Conservation (phyloP, 2,888 invertebrate species). For the Drosophila testacea region DNA sequence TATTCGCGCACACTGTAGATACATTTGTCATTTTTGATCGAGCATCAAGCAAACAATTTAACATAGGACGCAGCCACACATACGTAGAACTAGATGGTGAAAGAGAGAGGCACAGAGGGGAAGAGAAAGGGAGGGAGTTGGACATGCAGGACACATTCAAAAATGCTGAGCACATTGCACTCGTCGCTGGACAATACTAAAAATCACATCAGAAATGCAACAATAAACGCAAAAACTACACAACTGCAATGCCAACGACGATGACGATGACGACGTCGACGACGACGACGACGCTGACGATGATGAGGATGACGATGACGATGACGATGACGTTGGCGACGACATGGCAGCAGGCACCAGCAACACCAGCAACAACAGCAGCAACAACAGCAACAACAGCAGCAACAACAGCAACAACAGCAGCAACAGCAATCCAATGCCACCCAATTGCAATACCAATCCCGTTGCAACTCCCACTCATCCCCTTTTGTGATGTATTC, state of each 20-base stretch:
- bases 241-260: slow-evolving; percentile 51
- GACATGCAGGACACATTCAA: slow-evolving; percentile 62
- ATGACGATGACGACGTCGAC: slow-evolving; percentile 36
- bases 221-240: slow-evolving; percentile 81
- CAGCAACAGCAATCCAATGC: slow-evolving; percentile 23
- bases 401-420: slow-evolving; percentile 19
- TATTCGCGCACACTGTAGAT: slow-evolving; percentile 53
- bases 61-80: slow-evolving; percentile 51
- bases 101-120: background rate
- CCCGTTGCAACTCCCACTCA: slow-evolving; percentile 22
- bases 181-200: slow-evolving; percentile 81
- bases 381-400: slow-evolving; percentile 21
- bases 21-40: slow-evolving; percentile 82
- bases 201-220: slow-evolving; percentile 82
- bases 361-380: slow-evolving; percentile 27
- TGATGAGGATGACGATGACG: slow-evolving; percentile 33
- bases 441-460: slow-evolving; percentile 41
- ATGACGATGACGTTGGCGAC: slow-evolving; percentile 65
- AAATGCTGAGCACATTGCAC: slow-evolving; percentile 76
- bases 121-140: background rate
- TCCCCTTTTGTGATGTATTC: slow-evolving; percentile 64
- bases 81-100: slow-evolving; percentile 13
- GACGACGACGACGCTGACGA: slow-evolving; percentile 35
- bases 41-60: slow-evolving; percentile 82
- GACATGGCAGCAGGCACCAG: slow-evolving; percentile 54